Percentiles rank a stretch among this genome's conserved stretches.
phyloP scores from a whole-genome alignment of 2,888 invertebrate species.

The Tupiocoris notatus region DNA sequence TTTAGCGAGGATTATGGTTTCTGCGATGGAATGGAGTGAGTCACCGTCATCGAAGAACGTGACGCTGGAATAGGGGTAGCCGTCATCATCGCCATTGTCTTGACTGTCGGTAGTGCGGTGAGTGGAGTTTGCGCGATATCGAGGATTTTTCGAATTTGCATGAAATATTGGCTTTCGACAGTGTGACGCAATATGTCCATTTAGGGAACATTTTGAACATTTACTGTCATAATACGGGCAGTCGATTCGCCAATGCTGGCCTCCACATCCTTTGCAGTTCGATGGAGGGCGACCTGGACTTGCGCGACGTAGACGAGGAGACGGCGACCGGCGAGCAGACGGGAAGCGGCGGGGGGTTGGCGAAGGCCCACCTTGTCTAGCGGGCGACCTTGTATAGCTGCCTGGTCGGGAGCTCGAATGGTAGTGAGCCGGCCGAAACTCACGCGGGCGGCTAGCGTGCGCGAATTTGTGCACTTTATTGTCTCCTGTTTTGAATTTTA shows the following conservation, averaged over 20 bases:
- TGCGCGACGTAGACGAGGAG: background rate
- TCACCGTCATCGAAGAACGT: slow-evolving; percentile 11
- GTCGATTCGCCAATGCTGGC: slow-evolving; percentile 4
- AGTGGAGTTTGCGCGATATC: background rate
- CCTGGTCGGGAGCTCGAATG: background rate
- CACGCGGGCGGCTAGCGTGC: slow-evolving; percentile 2
- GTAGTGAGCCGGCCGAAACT: background rate
- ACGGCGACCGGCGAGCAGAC: background rate
- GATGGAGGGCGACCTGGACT: background rate
- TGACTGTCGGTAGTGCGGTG: background rate
- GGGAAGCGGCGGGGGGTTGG: background rate
- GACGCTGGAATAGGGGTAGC: background rate
- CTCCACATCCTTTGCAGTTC: slow-evolving; percentile 8
- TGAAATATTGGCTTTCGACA: background rate
- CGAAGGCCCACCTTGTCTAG: background rate
- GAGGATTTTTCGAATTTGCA: background rate
- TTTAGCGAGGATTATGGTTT: background rate
- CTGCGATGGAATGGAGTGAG: background rate
- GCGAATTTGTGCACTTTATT: background rate
- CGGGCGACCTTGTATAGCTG: background rate
- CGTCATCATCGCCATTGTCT: background rate
- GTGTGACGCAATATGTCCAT: background rate
- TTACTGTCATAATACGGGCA: background rate
- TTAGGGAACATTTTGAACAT: slow-evolving; percentile 1
- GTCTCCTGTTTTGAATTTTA: background rate